phyloP scores from a whole-genome alignment of 2,797 vertebrate species.

The Spinibarbus caldwelli region DNA sequence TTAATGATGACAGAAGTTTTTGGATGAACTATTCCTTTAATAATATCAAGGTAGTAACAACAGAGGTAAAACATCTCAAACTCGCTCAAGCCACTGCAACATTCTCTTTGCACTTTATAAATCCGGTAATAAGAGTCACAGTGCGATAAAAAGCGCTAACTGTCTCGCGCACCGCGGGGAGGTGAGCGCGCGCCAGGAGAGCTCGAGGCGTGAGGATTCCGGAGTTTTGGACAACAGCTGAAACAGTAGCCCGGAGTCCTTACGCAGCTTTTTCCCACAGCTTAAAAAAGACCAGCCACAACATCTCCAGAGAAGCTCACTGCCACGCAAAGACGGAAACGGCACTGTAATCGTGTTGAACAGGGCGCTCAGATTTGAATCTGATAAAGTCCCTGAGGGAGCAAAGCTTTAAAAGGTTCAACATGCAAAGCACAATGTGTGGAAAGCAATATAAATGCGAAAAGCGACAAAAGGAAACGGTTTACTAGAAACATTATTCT shows the following conservation, averaged over 20 bases:
- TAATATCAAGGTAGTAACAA: background rate
- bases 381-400: background rate
- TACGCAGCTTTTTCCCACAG: slow-evolving; percentile 28
- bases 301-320: background rate
- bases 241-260: slow-evolving; percentile 29
- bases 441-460: background rate
- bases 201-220: background rate
- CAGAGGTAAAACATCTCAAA: background rate
- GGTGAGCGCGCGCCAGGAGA: slow-evolving; percentile 40
- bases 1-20: slow-evolving; percentile 1
- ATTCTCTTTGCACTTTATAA: slow-evolving; percentile 35
- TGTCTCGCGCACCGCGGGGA: slow-evolving; percentile 17
- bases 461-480: background rate
- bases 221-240: slow-evolving; percentile 20
- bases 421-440: background rate
- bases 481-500: slow-evolving; percentile 7
- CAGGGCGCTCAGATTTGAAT: background rate
- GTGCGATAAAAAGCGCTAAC: slow-evolving; percentile 1
- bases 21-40: background rate
- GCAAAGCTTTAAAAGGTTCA: background rate
- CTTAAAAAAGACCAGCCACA: background rate
- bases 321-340: slow-evolving; percentile 22
- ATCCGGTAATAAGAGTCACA: slow-evolving; percentile 21
- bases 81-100: background rate
- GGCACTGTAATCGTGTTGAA: background rate